Evolutionary conservation across 2,797 vertebrate species (phyloP).

Genomic region (Gymnopithys bicolor): DNA sequence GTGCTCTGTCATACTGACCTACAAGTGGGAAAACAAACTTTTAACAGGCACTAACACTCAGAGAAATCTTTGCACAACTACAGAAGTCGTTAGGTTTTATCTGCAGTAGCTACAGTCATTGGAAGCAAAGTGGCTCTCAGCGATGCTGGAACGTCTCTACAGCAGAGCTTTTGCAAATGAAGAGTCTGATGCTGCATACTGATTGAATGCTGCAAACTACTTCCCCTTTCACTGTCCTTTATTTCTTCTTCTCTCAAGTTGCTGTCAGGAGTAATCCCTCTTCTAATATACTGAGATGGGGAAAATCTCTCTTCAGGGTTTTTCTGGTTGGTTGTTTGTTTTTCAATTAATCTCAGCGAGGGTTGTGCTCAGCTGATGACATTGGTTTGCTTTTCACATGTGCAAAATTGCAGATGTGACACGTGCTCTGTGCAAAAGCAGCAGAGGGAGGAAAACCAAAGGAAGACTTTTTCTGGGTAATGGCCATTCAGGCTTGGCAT

Average conservation of each 20-base stretch:
- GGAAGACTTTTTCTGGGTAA: background rate
- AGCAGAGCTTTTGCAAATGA: constrained; percentile 55
- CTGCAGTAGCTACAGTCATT: constrained; percentile 48
- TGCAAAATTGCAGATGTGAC: background rate
- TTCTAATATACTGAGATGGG: constrained; percentile 66
- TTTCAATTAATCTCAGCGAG: constrained; percentile 58
- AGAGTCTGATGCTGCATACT: constrained; percentile 61
- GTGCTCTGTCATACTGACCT: background rate
- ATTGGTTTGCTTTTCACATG: constrained; percentile 8
- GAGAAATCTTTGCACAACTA: background rate
- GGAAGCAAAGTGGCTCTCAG: constrained; percentile 58
- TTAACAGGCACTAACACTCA: background rate
- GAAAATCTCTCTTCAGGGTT: constrained; percentile 63
- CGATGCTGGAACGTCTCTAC: constrained; percentile 17
- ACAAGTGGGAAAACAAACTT: background rate
- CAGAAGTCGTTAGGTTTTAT: background rate
- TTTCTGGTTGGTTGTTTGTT: constrained; percentile 59
- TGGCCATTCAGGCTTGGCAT: background rate
- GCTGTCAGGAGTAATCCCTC: constrained; percentile 71
- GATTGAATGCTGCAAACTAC: constrained; percentile 57
- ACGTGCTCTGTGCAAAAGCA: background rate
- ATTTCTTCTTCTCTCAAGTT: constrained; percentile 61
- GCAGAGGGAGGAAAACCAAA: background rate
- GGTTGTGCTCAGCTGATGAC: background rate
- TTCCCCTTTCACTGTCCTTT: constrained; percentile 50